These are phyloP conservation scores for Anoplius nigerrimus DNA, from an alignment of 2,888 invertebrate species.

Conservation along the genomic window DNA sequence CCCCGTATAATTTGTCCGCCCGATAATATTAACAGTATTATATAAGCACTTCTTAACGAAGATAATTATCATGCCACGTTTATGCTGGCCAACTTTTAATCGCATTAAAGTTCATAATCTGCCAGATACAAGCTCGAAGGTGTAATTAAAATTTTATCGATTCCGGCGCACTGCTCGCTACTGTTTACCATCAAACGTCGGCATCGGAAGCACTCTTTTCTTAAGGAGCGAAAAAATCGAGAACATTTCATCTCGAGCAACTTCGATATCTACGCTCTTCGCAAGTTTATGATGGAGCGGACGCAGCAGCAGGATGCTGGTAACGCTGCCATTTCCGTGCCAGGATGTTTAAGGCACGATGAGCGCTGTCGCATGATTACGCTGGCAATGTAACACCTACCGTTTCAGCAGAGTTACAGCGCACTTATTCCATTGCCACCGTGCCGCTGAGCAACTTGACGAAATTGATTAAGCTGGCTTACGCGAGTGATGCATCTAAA, in stretches of 20 bases:
- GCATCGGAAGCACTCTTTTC: background rate
- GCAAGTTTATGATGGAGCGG: background rate
- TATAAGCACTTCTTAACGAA: conserved; percentile 27
- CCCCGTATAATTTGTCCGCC: conserved; percentile 8
- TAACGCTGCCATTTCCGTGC: background rate
- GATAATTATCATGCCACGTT: conserved; percentile 37
- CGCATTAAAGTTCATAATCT: conserved; percentile 41
- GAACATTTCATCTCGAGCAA: background rate
- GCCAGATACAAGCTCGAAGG: conserved; percentile 25
- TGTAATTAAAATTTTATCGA: conserved; percentile 42
- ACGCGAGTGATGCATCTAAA: no score
- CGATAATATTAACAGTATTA: conserved; percentile 5
- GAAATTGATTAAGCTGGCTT: background rate
- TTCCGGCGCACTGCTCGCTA: conserved; percentile 23
- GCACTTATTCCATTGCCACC: conserved; percentile 2
- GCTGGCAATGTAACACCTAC: background rate
- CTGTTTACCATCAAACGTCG: conserved; percentile 24
- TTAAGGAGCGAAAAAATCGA: conserved; percentile 9
- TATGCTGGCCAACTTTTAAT: conserved; percentile 43
- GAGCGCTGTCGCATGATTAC: background rate
- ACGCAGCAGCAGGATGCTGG: background rate
- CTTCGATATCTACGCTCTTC: background rate
- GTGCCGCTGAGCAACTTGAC: background rate
- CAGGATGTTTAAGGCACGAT: background rate
- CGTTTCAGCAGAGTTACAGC: background rate